phyloP scores from a whole-genome alignment of 2,113 vertebrate genomes.

The Brachypodius melanocephalos region DNA sequence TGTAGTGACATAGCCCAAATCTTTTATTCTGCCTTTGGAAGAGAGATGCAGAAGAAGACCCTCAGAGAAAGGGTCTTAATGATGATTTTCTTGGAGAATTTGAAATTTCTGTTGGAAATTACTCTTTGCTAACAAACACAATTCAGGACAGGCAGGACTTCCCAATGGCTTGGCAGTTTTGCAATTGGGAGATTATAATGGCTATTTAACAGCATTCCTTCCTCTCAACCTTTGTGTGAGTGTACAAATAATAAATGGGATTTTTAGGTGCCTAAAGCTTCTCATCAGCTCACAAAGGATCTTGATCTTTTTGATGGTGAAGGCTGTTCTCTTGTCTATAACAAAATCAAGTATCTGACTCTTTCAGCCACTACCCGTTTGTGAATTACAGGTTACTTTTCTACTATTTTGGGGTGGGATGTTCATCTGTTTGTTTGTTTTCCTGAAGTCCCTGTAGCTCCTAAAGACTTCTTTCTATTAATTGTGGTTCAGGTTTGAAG shows the following conservation, averaged over 20 bases:
- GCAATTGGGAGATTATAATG: background rate
- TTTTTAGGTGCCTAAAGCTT: background rate
- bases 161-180: background rate
- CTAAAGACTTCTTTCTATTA: background rate
- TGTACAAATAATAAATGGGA: background rate
- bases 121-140: background rate
- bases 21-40: background rate
- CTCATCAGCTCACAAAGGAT: background rate
- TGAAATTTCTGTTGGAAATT: background rate
- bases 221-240: background rate
- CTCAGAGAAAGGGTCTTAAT: background rate
- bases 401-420: background rate
- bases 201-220: background rate
- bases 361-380: background rate
- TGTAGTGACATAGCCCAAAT: background rate
- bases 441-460: background rate
- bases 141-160: accelerated
- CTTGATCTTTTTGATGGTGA: background rate
- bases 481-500: background rate
- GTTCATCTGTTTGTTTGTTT: background rate
- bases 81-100: background rate
- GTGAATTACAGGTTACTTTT: background rate
- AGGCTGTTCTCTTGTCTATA: background rate
- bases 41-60: no score
- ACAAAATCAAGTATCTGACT: background rate